Percentiles rank a stretch among this genome's conserved stretches.
Evolutionary conservation across 2,113 vertebrate genomes (phyloP).

Genomic region (Odocoileus virginianus): DNA sequence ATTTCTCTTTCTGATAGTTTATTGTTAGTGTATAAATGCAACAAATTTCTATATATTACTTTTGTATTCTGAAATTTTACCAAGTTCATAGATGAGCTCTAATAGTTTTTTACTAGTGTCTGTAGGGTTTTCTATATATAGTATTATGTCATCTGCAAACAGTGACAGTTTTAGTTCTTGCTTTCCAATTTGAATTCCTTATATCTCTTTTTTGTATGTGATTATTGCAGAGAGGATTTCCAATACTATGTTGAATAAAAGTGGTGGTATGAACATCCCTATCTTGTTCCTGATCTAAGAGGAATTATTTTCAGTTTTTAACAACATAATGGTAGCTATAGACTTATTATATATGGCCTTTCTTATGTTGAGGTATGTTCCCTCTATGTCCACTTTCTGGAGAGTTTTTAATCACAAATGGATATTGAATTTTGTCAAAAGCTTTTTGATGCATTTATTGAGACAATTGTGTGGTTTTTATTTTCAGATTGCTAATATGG

Average conservation of each 20-base stretch:
- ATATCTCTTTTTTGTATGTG: not conserved
- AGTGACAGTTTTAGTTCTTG: not conserved
- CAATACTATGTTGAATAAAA: not conserved
- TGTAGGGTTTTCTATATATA: not conserved
- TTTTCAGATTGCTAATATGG: not conserved
- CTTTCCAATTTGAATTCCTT: not conserved
- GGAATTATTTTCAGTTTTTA: not conserved
- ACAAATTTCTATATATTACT: not conserved
- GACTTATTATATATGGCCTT: not conserved
- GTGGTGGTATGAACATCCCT: not conserved
- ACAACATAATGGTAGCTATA: not conserved
- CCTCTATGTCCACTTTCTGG: not conserved
- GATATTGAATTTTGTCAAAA: not conserved
- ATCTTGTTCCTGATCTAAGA: not conserved
- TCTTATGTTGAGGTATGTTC: not conserved
- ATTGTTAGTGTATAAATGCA: not conserved
- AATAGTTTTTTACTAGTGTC: not conserved
- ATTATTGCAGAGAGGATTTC: not conserved
- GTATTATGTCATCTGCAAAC: not conserved
- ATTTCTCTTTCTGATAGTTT: not conserved
- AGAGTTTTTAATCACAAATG: not conserved
- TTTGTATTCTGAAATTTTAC: not conserved
- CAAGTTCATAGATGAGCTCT: not conserved
- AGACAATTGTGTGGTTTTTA: not conserved
- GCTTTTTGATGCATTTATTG: not conserved